These are phyloP conservation scores for Dysidea cf. avara DNA, from an alignment of 37 sponge, comb jelly and placozoan genomes.

Conservation along the genomic window DNA sequence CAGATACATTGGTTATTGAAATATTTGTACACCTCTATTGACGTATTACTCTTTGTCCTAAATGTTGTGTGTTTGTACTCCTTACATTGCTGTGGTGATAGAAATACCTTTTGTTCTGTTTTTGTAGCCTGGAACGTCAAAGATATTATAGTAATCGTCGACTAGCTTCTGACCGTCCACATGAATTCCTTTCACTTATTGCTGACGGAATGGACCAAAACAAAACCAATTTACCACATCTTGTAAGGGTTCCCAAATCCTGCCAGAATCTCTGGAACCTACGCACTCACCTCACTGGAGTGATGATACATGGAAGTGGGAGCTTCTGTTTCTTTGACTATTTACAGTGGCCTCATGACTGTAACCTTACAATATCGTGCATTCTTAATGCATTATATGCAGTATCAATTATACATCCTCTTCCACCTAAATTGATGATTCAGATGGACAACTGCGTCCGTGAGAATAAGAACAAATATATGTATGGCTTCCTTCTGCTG, in stretches of 20 bases:
- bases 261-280: slow-evolving; percentile 40
- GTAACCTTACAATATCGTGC: slow-evolving; percentile 51
- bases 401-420: too few species aligned
- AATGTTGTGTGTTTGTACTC: too few species aligned
- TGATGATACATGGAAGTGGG: slow-evolving; percentile 12
- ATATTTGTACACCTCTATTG: too few species aligned
- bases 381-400: too few species aligned
- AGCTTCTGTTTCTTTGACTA: slow-evolving; percentile 22
- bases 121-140: neutral
- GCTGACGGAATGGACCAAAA: slow-evolving; percentile 62
- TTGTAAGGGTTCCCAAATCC: slow-evolving; percentile 17
- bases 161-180: slow-evolving; percentile 4
- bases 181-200: slow-evolving; percentile 38
- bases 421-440: slow-evolving; percentile 1
- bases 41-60: too few species aligned
- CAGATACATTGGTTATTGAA: too few species aligned
- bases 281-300: slow-evolving; percentile 44
- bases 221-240: slow-evolving; percentile 31
- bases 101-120: neutral
- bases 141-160: neutral
- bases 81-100: too few species aligned
- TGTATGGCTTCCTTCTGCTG: slow-evolving; percentile 17
- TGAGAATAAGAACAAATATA: slow-evolving; percentile 37
- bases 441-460: slow-evolving; percentile 45
- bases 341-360: slow-evolving; percentile 49